These are phyloP conservation scores for Melangyna quadrimaculata DNA, from an alignment of 2,888 invertebrate species.

Conservation along the genomic window DNA sequence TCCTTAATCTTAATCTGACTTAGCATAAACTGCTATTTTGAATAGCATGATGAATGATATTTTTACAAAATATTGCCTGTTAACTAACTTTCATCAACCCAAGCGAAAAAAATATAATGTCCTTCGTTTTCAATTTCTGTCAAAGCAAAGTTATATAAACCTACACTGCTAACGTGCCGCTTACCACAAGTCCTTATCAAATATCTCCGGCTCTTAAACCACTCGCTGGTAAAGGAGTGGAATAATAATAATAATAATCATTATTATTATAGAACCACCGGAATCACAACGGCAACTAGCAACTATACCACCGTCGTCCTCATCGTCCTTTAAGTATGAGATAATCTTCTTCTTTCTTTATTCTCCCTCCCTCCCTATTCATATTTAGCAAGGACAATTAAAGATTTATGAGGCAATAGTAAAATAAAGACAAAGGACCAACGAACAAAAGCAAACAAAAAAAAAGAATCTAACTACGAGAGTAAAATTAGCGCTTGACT, in stretches of 20 bases:
- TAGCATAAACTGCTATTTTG: background rate
- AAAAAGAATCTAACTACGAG: background rate
- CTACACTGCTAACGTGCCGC: background rate
- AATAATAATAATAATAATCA: constrained; percentile 45
- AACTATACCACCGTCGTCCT: background rate
- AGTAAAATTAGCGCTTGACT: constrained; percentile 61
- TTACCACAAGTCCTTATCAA: constrained; percentile 29
- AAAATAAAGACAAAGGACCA: constrained; percentile 6
- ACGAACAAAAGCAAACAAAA: background rate
- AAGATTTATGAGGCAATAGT: constrained; percentile 62
- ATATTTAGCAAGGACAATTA: constrained; percentile 27
- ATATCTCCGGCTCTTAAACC: background rate
- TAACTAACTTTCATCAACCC: background rate
- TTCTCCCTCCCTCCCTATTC: background rate
- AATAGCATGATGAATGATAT: background rate
- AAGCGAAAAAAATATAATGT: background rate
- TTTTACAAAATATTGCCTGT: background rate
- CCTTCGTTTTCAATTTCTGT: background rate
- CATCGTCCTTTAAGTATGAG: constrained; percentile 37
- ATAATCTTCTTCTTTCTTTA: constrained; percentile 10
- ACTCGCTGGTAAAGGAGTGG: background rate
- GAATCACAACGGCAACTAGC: constrained; percentile 10
- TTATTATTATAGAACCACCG: background rate
- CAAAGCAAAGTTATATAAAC: background rate
- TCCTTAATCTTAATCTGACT: background rate